Evolutionary conservation across 2,113 vertebrate genomes (phyloP).

Genomic region (Bujurquina vittata): DNA sequence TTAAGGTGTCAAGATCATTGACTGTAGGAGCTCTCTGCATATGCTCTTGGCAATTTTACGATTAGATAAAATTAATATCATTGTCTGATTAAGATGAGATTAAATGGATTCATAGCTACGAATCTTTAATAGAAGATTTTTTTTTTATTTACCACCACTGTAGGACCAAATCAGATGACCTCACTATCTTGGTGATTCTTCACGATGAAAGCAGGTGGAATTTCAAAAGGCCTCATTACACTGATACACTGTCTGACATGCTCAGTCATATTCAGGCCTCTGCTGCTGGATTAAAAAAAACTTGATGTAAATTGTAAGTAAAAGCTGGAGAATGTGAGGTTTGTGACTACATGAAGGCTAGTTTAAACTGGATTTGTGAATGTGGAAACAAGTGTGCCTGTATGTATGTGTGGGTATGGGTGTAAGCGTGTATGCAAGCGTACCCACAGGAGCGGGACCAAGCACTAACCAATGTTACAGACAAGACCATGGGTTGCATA

Average conservation of each 20-base stretch:
- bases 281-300: constrained; percentile 12
- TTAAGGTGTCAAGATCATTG: background rate
- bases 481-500: constrained; percentile 79
- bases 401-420: constrained; percentile 12
- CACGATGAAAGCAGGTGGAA: background rate
- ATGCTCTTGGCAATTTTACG: background rate
- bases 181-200: background rate
- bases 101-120: background rate
- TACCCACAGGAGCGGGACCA: constrained; percentile 59
- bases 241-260: background rate
- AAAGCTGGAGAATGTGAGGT: constrained; percentile 4
- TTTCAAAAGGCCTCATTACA: background rate
- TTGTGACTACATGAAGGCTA: constrained; percentile 26
- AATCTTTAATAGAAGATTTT: background rate
- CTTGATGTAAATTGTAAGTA: constrained; percentile 15
- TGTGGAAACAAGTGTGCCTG: constrained; percentile 10
- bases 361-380: constrained; percentile 15
- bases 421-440: constrained; percentile 39
- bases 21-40: background rate
- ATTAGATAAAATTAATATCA: background rate
- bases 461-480: constrained; percentile 63
- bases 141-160: background rate
- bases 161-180: background rate
- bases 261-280: background rate
- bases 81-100: background rate